Evolutionary conservation across 2,113 vertebrate genomes (phyloP).

Genomic region (Dicaeum eximium): DNA sequence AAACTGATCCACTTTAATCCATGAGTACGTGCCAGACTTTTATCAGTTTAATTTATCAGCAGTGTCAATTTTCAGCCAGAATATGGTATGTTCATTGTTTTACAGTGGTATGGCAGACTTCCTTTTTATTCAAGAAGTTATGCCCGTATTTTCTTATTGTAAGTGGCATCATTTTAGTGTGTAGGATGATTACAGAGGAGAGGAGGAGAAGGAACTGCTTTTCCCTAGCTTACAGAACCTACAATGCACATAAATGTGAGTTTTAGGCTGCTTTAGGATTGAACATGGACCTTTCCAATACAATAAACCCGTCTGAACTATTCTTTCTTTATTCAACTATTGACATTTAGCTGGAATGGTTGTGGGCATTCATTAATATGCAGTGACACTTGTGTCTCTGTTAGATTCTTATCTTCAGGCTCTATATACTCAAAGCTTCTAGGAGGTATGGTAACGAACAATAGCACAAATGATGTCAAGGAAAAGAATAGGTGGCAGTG

Average conservation of each 20-base stretch:
- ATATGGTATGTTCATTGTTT: not conserved
- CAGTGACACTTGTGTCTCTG: not conserved
- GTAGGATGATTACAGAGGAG: not conserved
- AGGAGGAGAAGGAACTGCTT: not conserved
- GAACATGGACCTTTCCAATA: not conserved
- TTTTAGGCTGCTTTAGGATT: not conserved
- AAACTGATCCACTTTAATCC: not conserved
- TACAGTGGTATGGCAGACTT: not conserved
- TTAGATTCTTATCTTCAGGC: not conserved
- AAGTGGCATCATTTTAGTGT: not conserved
- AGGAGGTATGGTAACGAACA: conserved; percentile 1
- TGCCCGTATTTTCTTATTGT: not conserved
- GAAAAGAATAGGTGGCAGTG: not conserved
- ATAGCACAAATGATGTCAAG: not conserved
- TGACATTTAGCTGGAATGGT: not conserved
- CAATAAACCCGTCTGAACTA: not conserved
- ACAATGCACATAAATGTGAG: not conserved
- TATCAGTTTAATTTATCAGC: not conserved
- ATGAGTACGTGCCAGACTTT: not conserved
- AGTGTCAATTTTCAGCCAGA: not conserved
- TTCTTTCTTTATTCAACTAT: not conserved
- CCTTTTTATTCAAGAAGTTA: not conserved
- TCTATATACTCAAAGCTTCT: not conserved
- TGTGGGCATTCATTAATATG: not conserved
- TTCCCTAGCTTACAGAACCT: not conserved